Base-by-base conservation (phyloP, 2,888 invertebrate species). In the Caenorhabditis plicata region DNA sequence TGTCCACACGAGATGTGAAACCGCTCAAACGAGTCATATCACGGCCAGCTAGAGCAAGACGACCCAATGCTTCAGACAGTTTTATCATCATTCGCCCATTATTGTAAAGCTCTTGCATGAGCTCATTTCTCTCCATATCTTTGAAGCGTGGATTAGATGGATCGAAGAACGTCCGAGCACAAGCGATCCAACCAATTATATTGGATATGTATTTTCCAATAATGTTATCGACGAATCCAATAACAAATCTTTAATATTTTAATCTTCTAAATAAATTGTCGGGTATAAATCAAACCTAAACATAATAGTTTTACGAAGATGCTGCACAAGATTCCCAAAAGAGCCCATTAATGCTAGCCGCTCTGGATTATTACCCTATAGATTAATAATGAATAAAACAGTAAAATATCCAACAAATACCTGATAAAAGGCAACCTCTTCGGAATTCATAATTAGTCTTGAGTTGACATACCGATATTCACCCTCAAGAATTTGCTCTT, bases 401-500 rank as follows among this genome's bases (percentile, higher is more conserved):
- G 7, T 17, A 15, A 7, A 9, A n/a, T n/a, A 13, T 7, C 26
- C 22, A 15, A 8, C 13, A n/a, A 9, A 2, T 25, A 69, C 74
- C 69, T 86, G 85, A 71, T 87, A 87, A 77, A 87, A 87, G 3
- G 87, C 86, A 35, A 93, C 87, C 83, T 98, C 98, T 83, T 98
- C 96, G 0, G 94, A 90, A 83, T 96, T 94, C 0, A 94, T 93
- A 60, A 98, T 96, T 25, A 98, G 86, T 44, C 96, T 86, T 2
- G 95, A 91, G 83, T 98, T 93, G 29, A 95, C 92, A 81, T 92
- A 95, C 81, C 96, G 87, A 83, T 92, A 95, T 85, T 98, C 95
- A 47, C 96, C 98, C 84, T 98, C 98, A 15, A 95, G 84, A 82
- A 91, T 90, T 83, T 96, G 96, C 82, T 98, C 96, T 58, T 87